A percentile compares a stretch with the other conserved stretches of the same genome.
Evolutionary conservation across 1,140 invertebrate genomes (phyloP).

Genomic region (Lordiphosa mommai): DNA sequence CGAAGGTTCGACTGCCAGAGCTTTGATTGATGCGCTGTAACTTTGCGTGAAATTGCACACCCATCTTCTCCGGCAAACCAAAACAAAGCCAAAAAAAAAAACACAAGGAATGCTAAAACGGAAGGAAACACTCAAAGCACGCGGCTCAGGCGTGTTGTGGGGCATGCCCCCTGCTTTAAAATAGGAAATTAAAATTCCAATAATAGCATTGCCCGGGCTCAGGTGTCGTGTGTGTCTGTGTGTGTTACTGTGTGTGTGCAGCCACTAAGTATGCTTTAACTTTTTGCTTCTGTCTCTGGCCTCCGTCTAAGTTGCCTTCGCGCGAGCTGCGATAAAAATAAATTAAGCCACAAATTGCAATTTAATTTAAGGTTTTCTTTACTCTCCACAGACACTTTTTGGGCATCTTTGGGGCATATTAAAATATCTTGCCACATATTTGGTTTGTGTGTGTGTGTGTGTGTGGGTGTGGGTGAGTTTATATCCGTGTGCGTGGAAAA

Average conservation of each 20-base stretch:
- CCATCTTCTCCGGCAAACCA: constrained; percentile 31
- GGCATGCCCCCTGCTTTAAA: constrained; percentile 48
- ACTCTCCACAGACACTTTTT: constrained; percentile 29
- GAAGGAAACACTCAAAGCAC: constrained; percentile 57
- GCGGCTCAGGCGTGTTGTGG: constrained; percentile 35
- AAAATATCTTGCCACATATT: constrained; percentile 77
- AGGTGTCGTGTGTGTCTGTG: constrained; percentile 28
- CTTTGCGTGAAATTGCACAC: constrained; percentile 74
- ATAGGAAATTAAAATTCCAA: constrained; percentile 76
- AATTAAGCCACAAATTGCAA: constrained; percentile 79
- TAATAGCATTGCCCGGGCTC: constrained; percentile 51
- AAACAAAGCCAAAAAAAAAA: constrained; percentile 26
- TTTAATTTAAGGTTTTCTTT: constrained; percentile 78
- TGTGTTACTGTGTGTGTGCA: constrained; percentile 26
- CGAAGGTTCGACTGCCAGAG: constrained; percentile 22
- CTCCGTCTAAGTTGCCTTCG: constrained; percentile 10
- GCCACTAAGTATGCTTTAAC: constrained; percentile 59
- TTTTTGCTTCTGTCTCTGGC: constrained; percentile 24
- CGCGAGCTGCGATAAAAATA: constrained; percentile 64
- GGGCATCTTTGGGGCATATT: constrained; percentile 60
- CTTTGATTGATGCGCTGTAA: constrained; percentile 74
- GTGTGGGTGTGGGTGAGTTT: constrained; percentile 5
- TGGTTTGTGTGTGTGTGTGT: constrained; percentile 46
- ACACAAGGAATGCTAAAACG: constrained; percentile 13
- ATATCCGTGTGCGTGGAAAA: constrained; percentile 32